Percentiles rank a stretch among this genome's conserved stretches.
Conservation (phyloP, 2,888 invertebrate species). For the Perdita meconis region DNA sequence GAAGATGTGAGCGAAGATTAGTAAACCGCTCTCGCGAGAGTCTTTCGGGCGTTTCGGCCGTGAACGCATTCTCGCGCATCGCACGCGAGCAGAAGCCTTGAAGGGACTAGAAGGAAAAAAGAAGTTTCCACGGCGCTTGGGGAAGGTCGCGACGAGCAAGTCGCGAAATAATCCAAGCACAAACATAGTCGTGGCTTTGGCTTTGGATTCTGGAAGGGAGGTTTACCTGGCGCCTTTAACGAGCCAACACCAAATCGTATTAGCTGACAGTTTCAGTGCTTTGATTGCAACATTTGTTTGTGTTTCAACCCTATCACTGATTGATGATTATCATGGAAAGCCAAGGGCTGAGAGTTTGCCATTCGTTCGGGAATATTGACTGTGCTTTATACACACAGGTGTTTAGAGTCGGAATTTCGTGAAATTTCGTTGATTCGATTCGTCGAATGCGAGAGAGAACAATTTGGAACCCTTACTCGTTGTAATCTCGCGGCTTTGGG, state of each 20-base stretch:
- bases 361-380: no score
- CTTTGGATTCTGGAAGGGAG: conserved; percentile 1
- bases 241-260: not conserved
- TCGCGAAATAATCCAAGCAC: not conserved
- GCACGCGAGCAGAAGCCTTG: conserved; percentile 1
- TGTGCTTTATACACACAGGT: no score
- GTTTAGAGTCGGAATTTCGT: no score
- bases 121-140: not conserved
- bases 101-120: not conserved
- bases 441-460: no score
- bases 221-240: not conserved
- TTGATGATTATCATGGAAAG: no score
- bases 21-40: not conserved
- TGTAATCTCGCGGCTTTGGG: no score
- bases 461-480: no score
- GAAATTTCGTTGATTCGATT: no score
- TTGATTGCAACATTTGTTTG: no score
- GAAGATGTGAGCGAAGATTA: not conserved
- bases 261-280: no score
- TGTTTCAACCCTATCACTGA: no score
- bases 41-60: not conserved
- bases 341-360: no score
- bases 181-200: not conserved
- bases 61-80: not conserved
- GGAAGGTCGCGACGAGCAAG: not conserved